Percentiles rank a stretch among this genome's conserved stretches.
Conservation (phyloP, 2,113 vertebrate genomes). For the Barnardius zonarius region DNA sequence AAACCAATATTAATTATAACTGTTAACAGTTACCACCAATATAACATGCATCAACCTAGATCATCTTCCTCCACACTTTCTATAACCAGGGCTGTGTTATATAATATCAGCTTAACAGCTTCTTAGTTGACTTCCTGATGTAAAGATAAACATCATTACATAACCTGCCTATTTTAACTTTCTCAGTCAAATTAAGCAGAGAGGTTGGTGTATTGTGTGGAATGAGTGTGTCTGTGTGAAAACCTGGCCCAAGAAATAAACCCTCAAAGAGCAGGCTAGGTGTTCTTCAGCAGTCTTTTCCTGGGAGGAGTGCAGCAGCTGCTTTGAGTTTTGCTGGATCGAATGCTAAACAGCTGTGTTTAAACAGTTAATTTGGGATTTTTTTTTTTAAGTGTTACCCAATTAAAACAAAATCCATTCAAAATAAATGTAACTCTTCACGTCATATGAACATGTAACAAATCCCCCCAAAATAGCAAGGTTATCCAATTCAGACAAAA, state of each 20-base stretch:
- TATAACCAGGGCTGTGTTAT: conserved; percentile 29
- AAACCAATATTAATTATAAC: neutral
- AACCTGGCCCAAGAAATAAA: neutral
- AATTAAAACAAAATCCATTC: neutral
- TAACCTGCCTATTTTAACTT: conserved; percentile 56
- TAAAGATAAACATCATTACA: conserved; percentile 65
- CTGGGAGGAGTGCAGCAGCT: neutral
- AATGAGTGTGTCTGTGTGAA: neutral
- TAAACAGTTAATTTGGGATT: neutral
- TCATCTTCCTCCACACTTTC: conserved; percentile 52
- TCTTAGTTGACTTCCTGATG: conserved; percentile 61
- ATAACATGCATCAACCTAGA: neutral
- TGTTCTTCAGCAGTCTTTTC: neutral
- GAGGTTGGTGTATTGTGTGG: neutral
- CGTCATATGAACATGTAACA: neutral
- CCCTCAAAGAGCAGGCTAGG: accelerated
- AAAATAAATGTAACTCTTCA: neutral
- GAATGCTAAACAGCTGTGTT: neutral
- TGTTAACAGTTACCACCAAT: neutral
- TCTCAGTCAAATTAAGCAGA: conserved; percentile 32
- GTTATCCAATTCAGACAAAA: neutral
- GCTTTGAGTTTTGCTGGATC: neutral
- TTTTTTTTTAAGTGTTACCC: neutral
- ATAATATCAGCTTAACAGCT: conserved; percentile 60
- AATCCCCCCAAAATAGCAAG: neutral